Base-by-base conservation (phyloP, 2,888 invertebrate species). In the Rhynchonema sp. region DNA sequence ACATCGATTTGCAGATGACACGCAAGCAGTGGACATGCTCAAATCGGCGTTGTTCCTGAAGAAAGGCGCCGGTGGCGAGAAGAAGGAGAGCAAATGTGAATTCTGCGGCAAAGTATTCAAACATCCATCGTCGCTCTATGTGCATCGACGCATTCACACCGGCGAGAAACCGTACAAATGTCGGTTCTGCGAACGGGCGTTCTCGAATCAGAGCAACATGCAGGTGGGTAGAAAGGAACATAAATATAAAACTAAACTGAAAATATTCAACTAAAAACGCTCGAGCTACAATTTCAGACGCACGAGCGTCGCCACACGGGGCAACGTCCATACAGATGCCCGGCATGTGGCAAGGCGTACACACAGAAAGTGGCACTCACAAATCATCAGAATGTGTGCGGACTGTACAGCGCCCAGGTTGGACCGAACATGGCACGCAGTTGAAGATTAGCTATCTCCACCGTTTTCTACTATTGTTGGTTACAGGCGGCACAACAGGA, bases 81-180 rank as follows among this genome's bases (percentile, higher is more conserved):
- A 6, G 20, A 49, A 49, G 49, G 49, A 70, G 28, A 66, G 65
- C 55, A 64, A 64, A 9, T 71, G 71, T 64, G 66, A 66, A 54
- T 64, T 64, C 53, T 71, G 71, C 62, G 68, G 67, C 25, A 69
- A 69, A 59, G 62, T 65, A n/a, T 71, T 68, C 61, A 67, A 72
- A 26, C 71, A 70, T 61, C 68, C 70, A 6, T 66, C 66, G 58
- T 68, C 67, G 54, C 63, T 73, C 46, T 70, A 66, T 60, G 67
- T 72, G 6, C 73, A 73, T 60, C 66, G 67, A 57, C 66, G 70
- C 30, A 65, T 69, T 6, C 73, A 73, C 61, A 71, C 70, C 27
- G 70, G 68, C 30, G 71, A 72, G 60, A 61, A 67, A 46, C 69
- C 67, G 20, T 67, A 66, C 59, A 61, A 64, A 64, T 70, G 70